Percentiles rank a stretch among this genome's conserved stretches.
Evolutionary conservation across 2,888 invertebrate species (phyloP).

Genomic region (Drosophila neonasuta): DNA sequence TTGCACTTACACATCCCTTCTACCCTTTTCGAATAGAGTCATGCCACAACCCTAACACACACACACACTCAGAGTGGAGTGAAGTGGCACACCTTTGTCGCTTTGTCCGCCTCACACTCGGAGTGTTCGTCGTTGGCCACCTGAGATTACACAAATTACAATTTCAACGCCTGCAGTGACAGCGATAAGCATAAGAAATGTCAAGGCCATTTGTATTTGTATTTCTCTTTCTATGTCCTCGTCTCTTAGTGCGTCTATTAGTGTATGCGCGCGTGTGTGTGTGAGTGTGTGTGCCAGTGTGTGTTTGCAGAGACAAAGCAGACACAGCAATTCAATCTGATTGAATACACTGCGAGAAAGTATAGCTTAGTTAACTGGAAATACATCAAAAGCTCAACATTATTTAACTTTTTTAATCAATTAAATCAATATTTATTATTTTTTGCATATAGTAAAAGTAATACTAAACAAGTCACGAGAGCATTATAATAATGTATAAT

Average conservation of each 20-base stretch:
- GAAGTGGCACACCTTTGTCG: constrained; percentile 30
- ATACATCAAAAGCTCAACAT: too few relatives aligned
- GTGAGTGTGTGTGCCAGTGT: constrained; percentile 7
- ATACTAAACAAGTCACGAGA: too few relatives aligned
- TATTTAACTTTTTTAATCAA: too few relatives aligned
- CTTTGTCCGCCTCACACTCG: constrained; percentile 19
- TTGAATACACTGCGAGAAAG: constrained; percentile 31
- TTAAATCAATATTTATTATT: too few relatives aligned
- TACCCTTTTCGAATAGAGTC: constrained; percentile 29
- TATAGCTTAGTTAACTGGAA: too few relatives aligned
- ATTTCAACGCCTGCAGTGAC: constrained; percentile 74
- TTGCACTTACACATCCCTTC: constrained; percentile 1
- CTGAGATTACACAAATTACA: constrained; percentile 75
- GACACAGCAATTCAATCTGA: constrained; percentile 15
- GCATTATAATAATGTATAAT: too few relatives aligned
- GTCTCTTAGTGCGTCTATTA: constrained; percentile 11
- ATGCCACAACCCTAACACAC: constrained; percentile 14
- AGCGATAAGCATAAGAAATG: constrained; percentile 76
- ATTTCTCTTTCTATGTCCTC: constrained; percentile 21
- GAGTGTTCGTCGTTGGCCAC: constrained; percentile 47
- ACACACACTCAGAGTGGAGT: constrained; percentile 4
- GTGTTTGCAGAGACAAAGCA: constrained; percentile 15
- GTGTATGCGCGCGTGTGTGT: constrained; percentile 11
- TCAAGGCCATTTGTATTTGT: constrained; percentile 70
- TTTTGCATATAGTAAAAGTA: too few relatives aligned